Conservation (phyloP, 2,113 vertebrate species). For the Pelecanoides urinatrix region DNA sequence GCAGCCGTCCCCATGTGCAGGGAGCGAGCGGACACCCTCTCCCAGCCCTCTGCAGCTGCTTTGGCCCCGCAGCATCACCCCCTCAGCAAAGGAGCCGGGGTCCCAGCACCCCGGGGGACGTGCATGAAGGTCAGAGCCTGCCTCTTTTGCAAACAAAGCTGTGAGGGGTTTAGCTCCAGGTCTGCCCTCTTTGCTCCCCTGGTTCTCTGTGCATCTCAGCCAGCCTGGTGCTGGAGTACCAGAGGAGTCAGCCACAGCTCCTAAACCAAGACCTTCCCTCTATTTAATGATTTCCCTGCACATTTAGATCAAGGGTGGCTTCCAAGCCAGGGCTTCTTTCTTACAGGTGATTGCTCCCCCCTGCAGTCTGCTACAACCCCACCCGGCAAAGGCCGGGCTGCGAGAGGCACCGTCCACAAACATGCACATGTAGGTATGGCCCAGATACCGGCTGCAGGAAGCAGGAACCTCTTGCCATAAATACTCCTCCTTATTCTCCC, state of each 20-base stretch:
- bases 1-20: rapidly evolving
- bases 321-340: not conserved
- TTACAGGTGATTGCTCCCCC: not conserved
- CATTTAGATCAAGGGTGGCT: not conserved
- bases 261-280: not conserved
- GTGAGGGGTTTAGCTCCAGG: not conserved
- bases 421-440: not conserved
- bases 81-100: rapidly evolving
- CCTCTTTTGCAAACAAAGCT: not conserved
- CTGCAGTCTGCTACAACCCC: not conserved
- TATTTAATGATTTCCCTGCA: not conserved
- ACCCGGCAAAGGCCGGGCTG: not conserved
- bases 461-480: not conserved
- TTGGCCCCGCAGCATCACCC: not conserved
- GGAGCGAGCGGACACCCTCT: not conserved
- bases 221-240: not conserved
- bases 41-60: not conserved
- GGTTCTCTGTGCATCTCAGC: not conserved
- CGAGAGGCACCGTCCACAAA: not conserved
- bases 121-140: not conserved
- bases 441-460: not conserved
- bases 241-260: not conserved
- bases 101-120: not conserved
- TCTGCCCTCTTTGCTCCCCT: not conserved
- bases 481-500: not conserved